A percentile compares a stretch with the other conserved stretches of the same genome.
These are phyloP conservation scores for Uria lomvia DNA, from an alignment of 2,113 vertebrate species.

Conservation along the genomic window DNA sequence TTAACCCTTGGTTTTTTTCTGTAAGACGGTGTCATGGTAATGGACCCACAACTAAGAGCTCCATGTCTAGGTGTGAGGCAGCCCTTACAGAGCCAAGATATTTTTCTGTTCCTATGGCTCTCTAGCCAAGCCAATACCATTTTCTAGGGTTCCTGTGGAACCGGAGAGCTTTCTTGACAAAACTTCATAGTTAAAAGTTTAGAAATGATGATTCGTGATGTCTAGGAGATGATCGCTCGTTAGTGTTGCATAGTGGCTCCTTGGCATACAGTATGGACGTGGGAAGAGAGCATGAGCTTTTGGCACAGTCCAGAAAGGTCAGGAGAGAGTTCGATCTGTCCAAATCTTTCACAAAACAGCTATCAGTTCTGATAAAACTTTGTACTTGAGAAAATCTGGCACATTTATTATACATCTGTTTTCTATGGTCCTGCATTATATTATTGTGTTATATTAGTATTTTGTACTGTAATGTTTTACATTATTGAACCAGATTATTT, in stretches of 20 bases:
- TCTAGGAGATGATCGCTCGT: background rate
- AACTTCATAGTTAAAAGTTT: background rate
- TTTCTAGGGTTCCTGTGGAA: background rate
- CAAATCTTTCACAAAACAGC: background rate
- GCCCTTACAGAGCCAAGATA: background rate
- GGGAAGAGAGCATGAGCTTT: background rate
- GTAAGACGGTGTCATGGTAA: background rate
- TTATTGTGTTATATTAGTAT: background rate
- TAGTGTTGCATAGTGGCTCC: background rate
- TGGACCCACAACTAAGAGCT: background rate
- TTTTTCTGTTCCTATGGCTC: background rate
- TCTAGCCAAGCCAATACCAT: background rate
- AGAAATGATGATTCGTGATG: background rate
- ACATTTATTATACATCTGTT: background rate
- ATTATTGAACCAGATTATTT: background rate
- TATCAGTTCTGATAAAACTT: background rate
- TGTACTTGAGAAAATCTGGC: background rate
- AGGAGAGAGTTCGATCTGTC: background rate
- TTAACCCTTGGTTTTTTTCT: background rate
- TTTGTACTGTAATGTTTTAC: background rate
- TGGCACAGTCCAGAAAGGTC: background rate
- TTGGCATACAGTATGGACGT: background rate
- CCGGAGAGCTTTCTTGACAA: background rate
- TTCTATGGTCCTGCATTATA: background rate
- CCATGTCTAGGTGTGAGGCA: background rate